Base-by-base conservation (phyloP, 1,140 invertebrate species). In the Drosophila saltans region DNA sequence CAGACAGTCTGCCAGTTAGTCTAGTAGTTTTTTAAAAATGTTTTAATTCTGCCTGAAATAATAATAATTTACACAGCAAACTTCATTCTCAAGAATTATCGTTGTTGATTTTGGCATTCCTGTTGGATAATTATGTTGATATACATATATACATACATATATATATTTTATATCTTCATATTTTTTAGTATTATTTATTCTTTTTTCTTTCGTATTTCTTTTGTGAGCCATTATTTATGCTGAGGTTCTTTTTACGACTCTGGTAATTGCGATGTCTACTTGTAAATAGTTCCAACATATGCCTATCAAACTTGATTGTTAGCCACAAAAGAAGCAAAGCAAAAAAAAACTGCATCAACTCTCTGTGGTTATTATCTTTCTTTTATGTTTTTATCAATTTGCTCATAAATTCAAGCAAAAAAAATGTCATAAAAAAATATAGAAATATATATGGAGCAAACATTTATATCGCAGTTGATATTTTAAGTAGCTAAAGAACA, bases 11-110 rank as follows among this genome's bases (percentile, higher is more conserved):
- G 70, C 75, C 80, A 68, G 70, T 63, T 58, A 67, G 75, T 81
- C 71, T 75, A 56, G 60, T 59, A 45, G 33, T 68, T 66, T 63
- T 75, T 76, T 64, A 45, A 69, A 88, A 86, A 86, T 77, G 80
- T 88, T 86, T 86, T 88, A 86, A 86, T 86, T 88, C 61, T 75
- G 69, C 75, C 73, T 74, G 69, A 76, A 60, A 80, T 62, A 71
- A 79, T 75, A 75, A 79, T 75, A 75, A 75, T 80, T 66, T 77
- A 68, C 69, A 82, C 73, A 52, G 45, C 45, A 74, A 74, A 81
- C 56, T 83, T 57, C 55, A 39, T 24, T 26, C 45, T 9, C 3
- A 48, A 52, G 45, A 52, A 52, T 52, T 52, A 52, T 52, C 21
- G 45, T 26, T 52, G 45, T 52, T 52, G 45, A 52, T 52, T 52